These are phyloP conservation scores for Philaethria dido DNA, from an alignment of 2,888 invertebrate genomes.

Conservation along the genomic window DNA sequence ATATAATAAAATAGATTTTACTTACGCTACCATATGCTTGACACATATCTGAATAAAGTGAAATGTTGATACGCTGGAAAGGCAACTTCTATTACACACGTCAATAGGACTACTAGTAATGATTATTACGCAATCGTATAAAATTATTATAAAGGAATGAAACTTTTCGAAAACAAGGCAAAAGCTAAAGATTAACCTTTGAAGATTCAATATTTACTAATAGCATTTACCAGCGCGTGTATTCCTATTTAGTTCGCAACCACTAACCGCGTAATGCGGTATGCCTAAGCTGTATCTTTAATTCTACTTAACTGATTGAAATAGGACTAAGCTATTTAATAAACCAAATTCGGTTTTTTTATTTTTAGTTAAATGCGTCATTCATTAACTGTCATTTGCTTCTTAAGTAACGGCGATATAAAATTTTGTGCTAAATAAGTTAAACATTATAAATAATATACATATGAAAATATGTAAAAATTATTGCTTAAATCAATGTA, in stretches of 20 bases:
- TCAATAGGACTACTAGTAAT: background rate
- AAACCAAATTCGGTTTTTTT: background rate
- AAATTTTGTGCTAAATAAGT: too few relatives aligned
- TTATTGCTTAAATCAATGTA: too few relatives aligned
- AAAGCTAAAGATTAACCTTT: background rate
- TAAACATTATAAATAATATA: too few relatives aligned
- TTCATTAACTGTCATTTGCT: too few relatives aligned
- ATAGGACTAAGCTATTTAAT: background rate
- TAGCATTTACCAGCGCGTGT: background rate
- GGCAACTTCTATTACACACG: too few relatives aligned
- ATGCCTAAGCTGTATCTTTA: background rate
- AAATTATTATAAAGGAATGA: background rate
- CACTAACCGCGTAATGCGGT: slow-evolving; percentile 7
- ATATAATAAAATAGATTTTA: too few relatives aligned
- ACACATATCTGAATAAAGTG: too few relatives aligned
- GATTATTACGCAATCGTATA: background rate
- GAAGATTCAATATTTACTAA: background rate
- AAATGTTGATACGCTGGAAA: too few relatives aligned
- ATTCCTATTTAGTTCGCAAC: background rate
- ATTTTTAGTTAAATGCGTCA: background rate
- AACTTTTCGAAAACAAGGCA: background rate
- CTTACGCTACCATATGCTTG: too few relatives aligned
- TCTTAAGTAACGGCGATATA: too few relatives aligned
- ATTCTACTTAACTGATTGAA: slow-evolving; percentile 12
- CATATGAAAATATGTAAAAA: too few relatives aligned